Evolutionary conservation across 1,140 invertebrate genomes (phyloP).

Genomic region (Solen grandis): DNA sequence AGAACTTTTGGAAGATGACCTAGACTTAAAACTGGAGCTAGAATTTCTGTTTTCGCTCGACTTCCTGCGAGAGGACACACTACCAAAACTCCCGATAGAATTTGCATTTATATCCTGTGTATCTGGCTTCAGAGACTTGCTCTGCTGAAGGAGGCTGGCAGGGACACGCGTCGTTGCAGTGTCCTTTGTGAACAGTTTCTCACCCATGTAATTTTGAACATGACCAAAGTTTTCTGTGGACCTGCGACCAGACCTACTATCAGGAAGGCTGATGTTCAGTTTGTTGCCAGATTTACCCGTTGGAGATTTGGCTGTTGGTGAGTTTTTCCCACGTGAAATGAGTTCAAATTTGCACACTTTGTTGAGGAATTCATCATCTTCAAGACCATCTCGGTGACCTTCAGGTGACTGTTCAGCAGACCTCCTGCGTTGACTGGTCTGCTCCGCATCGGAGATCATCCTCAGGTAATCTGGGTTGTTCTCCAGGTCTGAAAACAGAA

Average conservation of each 20-base stretch:
- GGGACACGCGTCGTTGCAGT: slow-evolving; percentile 76
- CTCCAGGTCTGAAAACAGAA: slow-evolving; percentile 70
- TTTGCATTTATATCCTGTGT: slow-evolving; percentile 39
- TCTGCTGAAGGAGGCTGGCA: slow-evolving; percentile 67
- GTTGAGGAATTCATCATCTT: slow-evolving; percentile 75
- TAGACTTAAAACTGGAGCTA: slow-evolving; percentile 34
- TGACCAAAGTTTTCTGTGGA: slow-evolving; percentile 41
- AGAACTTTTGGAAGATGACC: slow-evolving; percentile 32
- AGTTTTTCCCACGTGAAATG: slow-evolving; percentile 70
- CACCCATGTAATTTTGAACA: slow-evolving; percentile 67
- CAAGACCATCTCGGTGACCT: slow-evolving; percentile 64
- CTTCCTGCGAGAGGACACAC: slow-evolving; percentile 45
- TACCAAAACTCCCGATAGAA: slow-evolving; percentile 51
- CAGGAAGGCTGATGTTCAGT: slow-evolving; percentile 38
- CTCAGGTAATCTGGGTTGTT: slow-evolving; percentile 73
- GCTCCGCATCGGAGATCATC: slow-evolving; percentile 75
- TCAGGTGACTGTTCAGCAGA: slow-evolving; percentile 55
- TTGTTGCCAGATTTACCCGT: slow-evolving; percentile 41
- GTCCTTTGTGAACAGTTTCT: slow-evolving; percentile 79
- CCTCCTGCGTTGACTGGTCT: slow-evolving; percentile 40
- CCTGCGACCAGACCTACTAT: slow-evolving; percentile 40
- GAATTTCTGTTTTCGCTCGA: slow-evolving; percentile 56
- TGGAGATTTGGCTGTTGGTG: slow-evolving; percentile 62
- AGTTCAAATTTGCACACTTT: slow-evolving; percentile 80
- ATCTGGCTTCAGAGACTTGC: slow-evolving; percentile 63